These are phyloP conservation scores for Cebidichthys violaceus DNA, from an alignment of 2,113 vertebrate species.

Conservation along the genomic window DNA sequence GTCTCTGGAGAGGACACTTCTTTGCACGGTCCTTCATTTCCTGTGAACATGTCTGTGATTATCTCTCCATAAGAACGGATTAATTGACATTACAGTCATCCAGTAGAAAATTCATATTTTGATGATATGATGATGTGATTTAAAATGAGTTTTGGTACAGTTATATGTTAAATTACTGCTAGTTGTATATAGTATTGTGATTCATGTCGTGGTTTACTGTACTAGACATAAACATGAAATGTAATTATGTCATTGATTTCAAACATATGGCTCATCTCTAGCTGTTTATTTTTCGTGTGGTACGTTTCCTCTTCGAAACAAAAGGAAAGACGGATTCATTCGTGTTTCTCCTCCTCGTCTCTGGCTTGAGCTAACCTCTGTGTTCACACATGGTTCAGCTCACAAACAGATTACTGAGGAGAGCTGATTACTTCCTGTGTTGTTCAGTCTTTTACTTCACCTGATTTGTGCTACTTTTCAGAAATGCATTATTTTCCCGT, in stretches of 20 bases:
- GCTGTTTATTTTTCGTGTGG: neutral
- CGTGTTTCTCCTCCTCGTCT: neutral
- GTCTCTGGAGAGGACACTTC: neutral
- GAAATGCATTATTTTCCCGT: neutral
- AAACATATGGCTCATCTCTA: neutral
- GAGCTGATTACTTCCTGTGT: slow-evolving; percentile 63
- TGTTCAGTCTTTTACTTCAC: slow-evolving; percentile 9
- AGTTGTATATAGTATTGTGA: neutral
- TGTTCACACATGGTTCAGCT: slow-evolving; percentile 48
- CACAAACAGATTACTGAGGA: slow-evolving; percentile 57
- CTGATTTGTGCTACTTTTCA: slow-evolving; percentile 28
- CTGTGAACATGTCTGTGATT: neutral
- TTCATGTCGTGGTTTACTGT: neutral
- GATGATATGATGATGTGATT: too few species aligned
- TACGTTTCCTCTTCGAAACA: slow-evolving; percentile 2
- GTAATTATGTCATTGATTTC: neutral
- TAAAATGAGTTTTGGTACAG: neutral
- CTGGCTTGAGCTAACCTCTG: neutral
- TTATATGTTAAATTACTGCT: neutral
- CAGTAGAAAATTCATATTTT: neutral
- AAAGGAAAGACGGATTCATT: neutral
- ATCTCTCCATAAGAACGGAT: neutral
- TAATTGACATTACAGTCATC: neutral
- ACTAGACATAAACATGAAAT: neutral
- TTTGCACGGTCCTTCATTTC: neutral